Evolutionary conservation across 2,888 invertebrate species (phyloP).

Genomic region (Dascillus cervinus): DNA sequence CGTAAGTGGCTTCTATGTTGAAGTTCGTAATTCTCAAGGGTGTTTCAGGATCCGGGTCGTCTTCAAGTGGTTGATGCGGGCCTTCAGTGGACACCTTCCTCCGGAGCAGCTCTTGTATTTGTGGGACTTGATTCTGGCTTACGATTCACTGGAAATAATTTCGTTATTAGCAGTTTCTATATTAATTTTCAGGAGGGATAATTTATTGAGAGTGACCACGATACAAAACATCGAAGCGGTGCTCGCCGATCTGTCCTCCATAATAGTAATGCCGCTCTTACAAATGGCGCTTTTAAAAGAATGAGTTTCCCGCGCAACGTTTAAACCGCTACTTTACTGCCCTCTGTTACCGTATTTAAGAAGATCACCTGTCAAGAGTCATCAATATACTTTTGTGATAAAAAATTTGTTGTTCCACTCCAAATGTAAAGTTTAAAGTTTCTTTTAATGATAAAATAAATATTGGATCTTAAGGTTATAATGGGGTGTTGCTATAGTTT

Average conservation of each 20-base stretch:
- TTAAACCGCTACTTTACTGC: too few relatives aligned
- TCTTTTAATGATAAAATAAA: too few relatives aligned
- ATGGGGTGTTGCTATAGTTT: slow-evolving; percentile 69
- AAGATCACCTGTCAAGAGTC: too few relatives aligned
- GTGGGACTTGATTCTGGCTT: slow-evolving; percentile 90
- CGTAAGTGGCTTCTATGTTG: too few relatives aligned
- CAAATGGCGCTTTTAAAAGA: slow-evolving; percentile 71
- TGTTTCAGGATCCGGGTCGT: slow-evolving; percentile 73
- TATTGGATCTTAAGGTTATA: background rate
- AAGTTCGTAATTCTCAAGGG: slow-evolving; percentile 4
- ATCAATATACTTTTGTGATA: too few relatives aligned
- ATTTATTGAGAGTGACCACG: slow-evolving; percentile 66
- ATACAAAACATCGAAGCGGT: slow-evolving; percentile 80
- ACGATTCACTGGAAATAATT: slow-evolving; percentile 85
- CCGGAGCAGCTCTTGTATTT: slow-evolving; percentile 85
- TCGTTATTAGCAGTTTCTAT: slow-evolving; percentile 80
- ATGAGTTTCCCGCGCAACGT: too few relatives aligned
- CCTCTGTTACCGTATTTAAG: too few relatives aligned
- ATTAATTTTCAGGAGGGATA: slow-evolving; percentile 78
- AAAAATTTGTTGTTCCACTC: too few relatives aligned
- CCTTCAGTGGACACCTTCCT: slow-evolving; percentile 89
- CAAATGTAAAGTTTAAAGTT: too few relatives aligned
- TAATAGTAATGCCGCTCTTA: slow-evolving; percentile 76
- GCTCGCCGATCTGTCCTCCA: slow-evolving; percentile 78
- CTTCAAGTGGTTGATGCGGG: slow-evolving; percentile 95